Evolutionary conservation across 1,140 invertebrate species (phyloP).

Genomic region (Philotrypesis tridentata): DNA sequence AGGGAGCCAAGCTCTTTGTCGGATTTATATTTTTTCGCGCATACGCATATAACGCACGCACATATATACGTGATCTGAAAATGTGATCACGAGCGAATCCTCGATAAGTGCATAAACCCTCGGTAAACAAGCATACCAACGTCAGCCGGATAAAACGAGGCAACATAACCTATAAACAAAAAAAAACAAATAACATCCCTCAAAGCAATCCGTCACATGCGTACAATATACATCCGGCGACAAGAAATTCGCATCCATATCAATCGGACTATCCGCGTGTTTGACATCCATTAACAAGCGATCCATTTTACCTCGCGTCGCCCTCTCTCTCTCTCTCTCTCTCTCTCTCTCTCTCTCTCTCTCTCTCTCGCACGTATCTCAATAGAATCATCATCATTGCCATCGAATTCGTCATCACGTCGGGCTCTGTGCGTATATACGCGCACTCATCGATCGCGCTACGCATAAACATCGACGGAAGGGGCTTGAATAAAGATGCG

Average conservation of each 20-base stretch:
- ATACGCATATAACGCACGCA: no score
- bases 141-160: not conserved
- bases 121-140: not conserved
- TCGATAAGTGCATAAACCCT: not conserved
- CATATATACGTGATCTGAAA: not conserved
- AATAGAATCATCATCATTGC: not conserved
- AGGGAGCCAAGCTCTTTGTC: not conserved
- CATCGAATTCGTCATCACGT: constrained; percentile 22
- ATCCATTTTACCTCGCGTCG: constrained; percentile 2
- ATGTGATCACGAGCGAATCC: not conserved
- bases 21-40: not conserved
- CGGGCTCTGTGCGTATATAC: not conserved
- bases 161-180: not conserved
- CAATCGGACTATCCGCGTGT: not conserved
- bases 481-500: constrained; percentile 3
- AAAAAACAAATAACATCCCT: not conserved
- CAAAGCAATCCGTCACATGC: not conserved
- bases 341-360: not conserved
- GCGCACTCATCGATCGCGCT: not conserved
- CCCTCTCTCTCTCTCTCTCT: not conserved
- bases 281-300: constrained; percentile 21
- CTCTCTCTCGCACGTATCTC: not conserved
- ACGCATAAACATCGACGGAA: constrained; percentile 6
- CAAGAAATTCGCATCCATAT: not conserved
- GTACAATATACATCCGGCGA: not conserved